These are phyloP conservation scores for Xenopus tropicalis DNA, from an alignment of 2,113 vertebrate species.

Conservation along the genomic window UCB_Xtro_10.0 CM004451.2:32149501-32150000, in stretches of 20 bases:
- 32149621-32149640: background rate
- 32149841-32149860: slow-evolving; percentile 41
- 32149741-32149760: background rate
- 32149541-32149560: background rate
- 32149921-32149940: slow-evolving; percentile 45
- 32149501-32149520: slow-evolving; percentile 6
- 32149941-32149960: slow-evolving; percentile 18
- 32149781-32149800: slow-evolving; percentile 44
- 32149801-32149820: slow-evolving; percentile 12
- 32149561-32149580: background rate
- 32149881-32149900: slow-evolving; percentile 45
- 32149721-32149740: slow-evolving; percentile 35
- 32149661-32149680: slow-evolving; percentile 26
- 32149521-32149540: slow-evolving; percentile 21
- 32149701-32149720: slow-evolving; percentile 23
- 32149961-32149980: background rate
- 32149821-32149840: slow-evolving; percentile 36
- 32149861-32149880: slow-evolving; percentile 34
- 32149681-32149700: slow-evolving; percentile 43
- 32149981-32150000: background rate
- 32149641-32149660: background rate
- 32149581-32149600: slow-evolving; percentile 1
- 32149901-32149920: background rate
- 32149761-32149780: slow-evolving; percentile 42
- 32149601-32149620: background rate